Conservation (phyloP, 2,888 invertebrate species). For the Drosophila buzzatii region DNA sequence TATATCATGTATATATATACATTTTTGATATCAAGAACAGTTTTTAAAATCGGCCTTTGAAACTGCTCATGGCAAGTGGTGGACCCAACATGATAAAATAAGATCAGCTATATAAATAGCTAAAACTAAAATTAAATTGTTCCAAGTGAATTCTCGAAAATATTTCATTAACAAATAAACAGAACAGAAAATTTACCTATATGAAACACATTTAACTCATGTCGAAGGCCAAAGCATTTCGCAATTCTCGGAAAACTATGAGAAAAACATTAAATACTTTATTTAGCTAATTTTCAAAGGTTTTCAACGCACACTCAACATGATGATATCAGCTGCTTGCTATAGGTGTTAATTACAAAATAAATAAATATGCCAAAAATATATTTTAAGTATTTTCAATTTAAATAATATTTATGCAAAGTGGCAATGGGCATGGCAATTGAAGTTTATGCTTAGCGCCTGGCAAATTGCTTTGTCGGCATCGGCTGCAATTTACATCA, state of each 20-base stretch:
- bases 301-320: conserved; percentile 11
- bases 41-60: conserved; percentile 47
- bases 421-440: neutral
- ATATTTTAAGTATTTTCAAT: conserved; percentile 31
- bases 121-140: conserved; percentile 15
- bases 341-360: conserved; percentile 34
- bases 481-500: conserved; percentile 39
- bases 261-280: conserved; percentile 2
- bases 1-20: conserved; percentile 1
- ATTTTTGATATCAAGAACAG: conserved; percentile 46
- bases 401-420: conserved; percentile 13
- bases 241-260: conserved; percentile 1
- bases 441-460: conserved; percentile 5
- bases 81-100: conserved; percentile 9
- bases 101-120: conserved; percentile 66
- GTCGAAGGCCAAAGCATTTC: conserved; percentile 31
- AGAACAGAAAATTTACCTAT: conserved; percentile 44
- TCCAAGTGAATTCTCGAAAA: conserved; percentile 22
- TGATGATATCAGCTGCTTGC: conserved; percentile 41
- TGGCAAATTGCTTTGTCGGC: conserved; percentile 46
- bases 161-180: conserved; percentile 63
- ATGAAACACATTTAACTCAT: conserved; percentile 6
- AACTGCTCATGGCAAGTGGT: conserved; percentile 44
- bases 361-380: conserved; percentile 4
- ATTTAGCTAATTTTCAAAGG: conserved; percentile 9